Base-by-base conservation (phyloP, 2,888 invertebrate genomes). In the Esperia sulphurella region DNA sequence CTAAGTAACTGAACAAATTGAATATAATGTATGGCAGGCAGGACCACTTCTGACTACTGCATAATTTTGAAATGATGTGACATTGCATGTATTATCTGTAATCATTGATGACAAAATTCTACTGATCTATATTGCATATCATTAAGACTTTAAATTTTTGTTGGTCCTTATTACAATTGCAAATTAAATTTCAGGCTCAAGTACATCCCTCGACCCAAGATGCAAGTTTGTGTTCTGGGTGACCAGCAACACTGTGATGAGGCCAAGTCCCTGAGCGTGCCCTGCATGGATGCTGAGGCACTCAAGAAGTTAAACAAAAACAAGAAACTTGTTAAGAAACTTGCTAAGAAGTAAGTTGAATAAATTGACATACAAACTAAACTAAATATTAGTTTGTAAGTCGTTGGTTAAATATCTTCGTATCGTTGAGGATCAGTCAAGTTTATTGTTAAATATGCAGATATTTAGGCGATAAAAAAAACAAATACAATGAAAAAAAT, bases 171-270 rank as follows among this genome's bases (percentile, higher is more conserved):
- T n/a, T 37, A 37, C 6, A 37, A 37, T 3, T 37, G 8, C 2
- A 12, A 37, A 1, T 6, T 1, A 8, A 12, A 14, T 68, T 85
- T 39, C 77, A 99, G 99, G 90, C 92, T 99, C 79, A 98, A 98
- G 93, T 95, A 98, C 91, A 97, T 99, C 72, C 99, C 99, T 28
- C 93, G 98, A 48, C 99, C 99, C 48, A 98, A 98, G 90, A 98
- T 99, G 97, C 97, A 97, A 89, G 98, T 99, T 12, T 99, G 99
- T 82, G 92, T 99, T 52, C 93, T 99, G 65, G 99, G 99, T 61
- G 99, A 99, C 89, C 99, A 99, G 83, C 98, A 98, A 79, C 99
- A 99, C 92, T 98, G 98, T 85, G 99, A 99, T 72, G 99, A 99
- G 89, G 99, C 99, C 41, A 97, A 96, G 74, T 95, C 95, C 45